Evolutionary conservation across 1,140 invertebrate genomes (phyloP), one percentile per base, ranked within the genome.

Genomic region (Hycleus cichorii): DNA sequence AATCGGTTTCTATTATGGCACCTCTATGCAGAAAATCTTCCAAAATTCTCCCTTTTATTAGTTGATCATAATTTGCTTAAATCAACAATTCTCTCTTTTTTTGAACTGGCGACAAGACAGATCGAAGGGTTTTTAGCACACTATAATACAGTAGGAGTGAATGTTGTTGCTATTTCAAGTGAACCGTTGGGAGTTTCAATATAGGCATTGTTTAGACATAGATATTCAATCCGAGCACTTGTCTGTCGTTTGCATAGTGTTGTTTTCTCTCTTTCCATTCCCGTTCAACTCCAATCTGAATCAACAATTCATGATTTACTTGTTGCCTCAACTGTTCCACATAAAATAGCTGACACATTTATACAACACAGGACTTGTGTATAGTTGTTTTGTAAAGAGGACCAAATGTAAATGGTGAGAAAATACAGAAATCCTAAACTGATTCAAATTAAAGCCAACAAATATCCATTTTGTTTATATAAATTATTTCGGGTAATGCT

Each of bases 191-290:
- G 49, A 62, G 53, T 40, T 52, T 48, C 32, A 32, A 32, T 32
- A 32, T 32, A 32, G 32, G 59, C 54, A 64, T 64, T 64, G 63
- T 64, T 64, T 64, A 64, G 63, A 64, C 63, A 64, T 60, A 51
- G 63, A 59, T 64, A 64, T 64, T 62, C 63, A 61, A 62, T 64
- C 63, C 60, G 57, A 54, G 57, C 63, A 62, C 63, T 64, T 64
- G 58, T 54, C 60, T 64, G 63, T 64, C 63, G 63, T 64, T 64
- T 64, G 60, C 63, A 64, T 58, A 64, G 32, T 32, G 7, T 32
- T 32, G 32, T 32, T 32, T 7, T 32, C 32, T 2, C 7, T 32
- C 32, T 32, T 7, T 32, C 4, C 7, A 4, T 52, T 59, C 50
- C 54, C 57, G 47, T 39, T 42, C 58, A 49, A 47, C 45, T 44